Base-by-base conservation (phyloP, 2,888 invertebrate species). In the Cheiracanthium punctorium region DNA sequence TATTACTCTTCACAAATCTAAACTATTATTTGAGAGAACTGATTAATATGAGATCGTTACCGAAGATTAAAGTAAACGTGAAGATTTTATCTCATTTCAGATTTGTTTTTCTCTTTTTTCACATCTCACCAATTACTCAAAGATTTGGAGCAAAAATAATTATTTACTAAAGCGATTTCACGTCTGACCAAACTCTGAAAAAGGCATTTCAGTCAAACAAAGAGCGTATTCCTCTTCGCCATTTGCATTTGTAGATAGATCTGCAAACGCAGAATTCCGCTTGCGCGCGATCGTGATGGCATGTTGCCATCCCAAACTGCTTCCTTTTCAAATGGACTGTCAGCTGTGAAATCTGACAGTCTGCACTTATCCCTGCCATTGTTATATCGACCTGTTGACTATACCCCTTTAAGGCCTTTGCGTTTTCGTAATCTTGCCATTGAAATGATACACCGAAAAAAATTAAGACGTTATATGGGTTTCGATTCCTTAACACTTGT, bases 341-440 rank as follows among this genome's bases (percentile, higher is more conserved):
- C 74, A 52, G 32, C 71, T 71, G 64, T 32, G 52, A 74, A 73
- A 52, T 69, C 32, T 74, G 73, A 74, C 73, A 74, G 75, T 74
- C 43, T 20, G 67, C 64, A 73, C 73, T 33, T 52, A 41, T 30
- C 32, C 17, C 37, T 24, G 28, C 69, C 29, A 67, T 74, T 82
- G 69, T 70, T 82, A 29, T 69, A 17, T 37, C 74, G 8, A 69
- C 67, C 52, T 48, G 12, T 58, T 70, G 43, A 37, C 12, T 71
- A 30, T 28, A 37, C 1, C 24, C 20, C 37, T 70, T 52, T 24
- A 69, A 70, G 52, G 58, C 58, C 12, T 79, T 79, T 52, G 70
- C 33, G 70, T 33, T 79, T n/a, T 10, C 41, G 14, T 64, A 37
- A 64, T 74, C 64, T 74, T n/a, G n/a, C 17, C 8, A n/a, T 28